Base-by-base conservation (phyloP, 2,113 vertebrate species). In the Myocastor coypus region DNA sequence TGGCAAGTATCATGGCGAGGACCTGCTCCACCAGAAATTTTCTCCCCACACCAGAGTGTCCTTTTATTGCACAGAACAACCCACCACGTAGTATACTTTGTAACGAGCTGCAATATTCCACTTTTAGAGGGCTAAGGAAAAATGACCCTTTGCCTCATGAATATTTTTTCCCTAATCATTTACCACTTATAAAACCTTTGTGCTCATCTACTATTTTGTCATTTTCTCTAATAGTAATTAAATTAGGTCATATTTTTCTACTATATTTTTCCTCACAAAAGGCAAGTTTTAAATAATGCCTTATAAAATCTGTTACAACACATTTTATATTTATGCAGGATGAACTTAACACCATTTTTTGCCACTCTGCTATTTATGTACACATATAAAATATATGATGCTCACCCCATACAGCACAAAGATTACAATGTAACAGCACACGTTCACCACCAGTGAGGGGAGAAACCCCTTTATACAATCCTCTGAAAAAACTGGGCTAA, bases 391-490 rank as follows among this genome's bases (percentile, higher is more conserved):
- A 99, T 98, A 98, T 98, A 99, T 98, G 98, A 98, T 99, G 98
- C 98, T 98, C 99, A 98, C 99, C 98, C 97, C 98, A 98, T 98
- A 99, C 98, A 98, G 98, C 99, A 99, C 99, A 99, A 98, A 98
- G 98, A 98, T 98, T 98, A 99, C 98, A 99, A 98, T 97, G 98
- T 97, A 98, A 99, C 98, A 98, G 98, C 99, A 99, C 99, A 99
- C 99, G 99, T 98, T 99, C 99, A 99, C 98, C 98, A 99, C 99
- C 98, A 98, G 99, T 98, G 99, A 98, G 99, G 98, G 98, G 98
- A 98, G 97, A 97, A 98, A 98, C 98, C 98, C 95, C 97, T 98
- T 98, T 98, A 98, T 98, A 98, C 98, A 97, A 98, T 98, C 98
- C 98, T 98, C 98, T 98, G 98, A 98, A 97, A 99, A 99, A 98